Evolutionary conservation across 2,113 vertebrate genomes (phyloP).

Genomic region (Tragelaphus scriptus): DNA sequence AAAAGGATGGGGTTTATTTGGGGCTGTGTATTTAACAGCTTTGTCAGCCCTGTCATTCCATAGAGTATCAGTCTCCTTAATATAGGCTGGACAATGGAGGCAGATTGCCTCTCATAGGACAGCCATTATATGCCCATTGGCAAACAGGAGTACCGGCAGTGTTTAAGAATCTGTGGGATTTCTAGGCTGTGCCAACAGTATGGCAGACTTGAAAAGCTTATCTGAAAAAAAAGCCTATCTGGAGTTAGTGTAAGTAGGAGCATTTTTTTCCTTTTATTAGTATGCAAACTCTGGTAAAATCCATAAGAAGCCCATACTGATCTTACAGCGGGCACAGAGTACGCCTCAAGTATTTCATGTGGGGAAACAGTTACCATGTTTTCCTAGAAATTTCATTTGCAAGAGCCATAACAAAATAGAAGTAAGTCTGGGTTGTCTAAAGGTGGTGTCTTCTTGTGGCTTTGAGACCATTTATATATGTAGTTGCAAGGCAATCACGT

Average conservation of each 20-base stretch:
- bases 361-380: background rate
- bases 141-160: background rate
- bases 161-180: background rate
- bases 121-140: background rate
- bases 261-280: background rate
- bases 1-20: background rate
- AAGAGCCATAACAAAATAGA: background rate
- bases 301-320: too few relatives aligned
- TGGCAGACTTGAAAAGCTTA: background rate
- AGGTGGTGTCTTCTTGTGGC: background rate
- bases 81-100: background rate
- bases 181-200: background rate
- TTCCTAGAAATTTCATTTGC: background rate
- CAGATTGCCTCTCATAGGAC: background rate
- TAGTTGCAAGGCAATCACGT: background rate
- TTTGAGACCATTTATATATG: background rate
- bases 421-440: background rate
- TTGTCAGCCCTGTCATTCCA: background rate
- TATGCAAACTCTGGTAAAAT: background rate
- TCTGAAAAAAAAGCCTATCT: background rate
- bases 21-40: background rate
- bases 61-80: background rate
- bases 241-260: background rate
- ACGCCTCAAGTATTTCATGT: background rate
- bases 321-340: background rate